Percentiles rank a stretch among this genome's conserved stretches.
phyloP scores from a whole-genome alignment of 2,113 vertebrate species.

The Ascaphus truei region DNA sequence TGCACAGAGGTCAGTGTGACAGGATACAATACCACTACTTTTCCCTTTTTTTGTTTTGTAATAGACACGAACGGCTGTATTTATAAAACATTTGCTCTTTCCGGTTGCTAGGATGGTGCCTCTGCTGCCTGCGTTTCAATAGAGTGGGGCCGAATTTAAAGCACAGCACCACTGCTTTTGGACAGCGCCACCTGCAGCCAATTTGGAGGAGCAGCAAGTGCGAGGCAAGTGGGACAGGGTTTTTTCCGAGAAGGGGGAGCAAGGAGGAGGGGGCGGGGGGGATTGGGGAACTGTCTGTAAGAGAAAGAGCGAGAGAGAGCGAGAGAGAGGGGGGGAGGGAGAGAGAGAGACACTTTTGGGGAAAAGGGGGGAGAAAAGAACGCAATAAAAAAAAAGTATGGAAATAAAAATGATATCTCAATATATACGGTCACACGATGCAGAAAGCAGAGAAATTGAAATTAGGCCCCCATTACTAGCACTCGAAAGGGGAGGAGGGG shows the following conservation, averaged over 20 bases:
- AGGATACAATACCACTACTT: too few species aligned
- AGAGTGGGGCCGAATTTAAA: too few species aligned
- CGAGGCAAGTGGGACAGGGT: constrained; percentile 13
- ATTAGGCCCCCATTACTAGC: neutral
- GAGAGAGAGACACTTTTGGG: constrained; percentile 35
- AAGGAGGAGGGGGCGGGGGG: neutral
- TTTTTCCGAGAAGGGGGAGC: neutral
- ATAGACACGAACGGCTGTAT: too few species aligned
- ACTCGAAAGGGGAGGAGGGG: neutral
- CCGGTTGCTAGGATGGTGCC: too few species aligned
- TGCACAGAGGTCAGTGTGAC: too few species aligned
- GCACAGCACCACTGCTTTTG: neutral
- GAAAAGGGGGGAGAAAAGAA: neutral
- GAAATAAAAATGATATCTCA: neutral
- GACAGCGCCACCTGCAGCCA: neutral
- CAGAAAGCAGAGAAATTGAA: neutral
- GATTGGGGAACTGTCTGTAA: constrained; percentile 13
- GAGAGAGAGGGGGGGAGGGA: constrained; percentile 49
- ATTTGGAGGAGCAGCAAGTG: neutral
- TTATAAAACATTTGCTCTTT: too few species aligned
- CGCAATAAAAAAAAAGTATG: constrained; percentile 8
- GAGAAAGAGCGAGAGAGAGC: constrained; percentile 41
- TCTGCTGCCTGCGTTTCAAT: too few species aligned
- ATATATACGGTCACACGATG: neutral
- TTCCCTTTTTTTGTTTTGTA: too few species aligned